Percentiles rank a stretch among this genome's conserved stretches.
Evolutionary conservation across 2,113 vertebrate genomes (phyloP).

Genomic region (Istiophorus platypterus): DNA sequence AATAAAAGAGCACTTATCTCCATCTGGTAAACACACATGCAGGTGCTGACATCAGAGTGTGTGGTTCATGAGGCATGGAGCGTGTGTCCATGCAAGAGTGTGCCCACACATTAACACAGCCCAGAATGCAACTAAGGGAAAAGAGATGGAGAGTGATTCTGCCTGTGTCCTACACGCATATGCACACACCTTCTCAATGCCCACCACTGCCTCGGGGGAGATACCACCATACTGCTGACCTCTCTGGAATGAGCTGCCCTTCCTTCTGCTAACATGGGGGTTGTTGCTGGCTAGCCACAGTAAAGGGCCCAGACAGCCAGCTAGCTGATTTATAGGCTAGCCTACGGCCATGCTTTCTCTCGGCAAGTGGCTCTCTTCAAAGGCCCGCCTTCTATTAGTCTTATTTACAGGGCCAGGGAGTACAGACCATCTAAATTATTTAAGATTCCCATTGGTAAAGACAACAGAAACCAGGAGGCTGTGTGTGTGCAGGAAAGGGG

Average conservation of each 20-base stretch:
- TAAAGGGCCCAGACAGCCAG: conserved; percentile 54
- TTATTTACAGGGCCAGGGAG: conserved; percentile 80
- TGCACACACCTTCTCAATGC: conserved; percentile 32
- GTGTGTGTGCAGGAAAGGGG: background rate
- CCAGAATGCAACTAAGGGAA: background rate
- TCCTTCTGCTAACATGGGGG: conserved; percentile 57
- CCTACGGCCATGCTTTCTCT: conserved; percentile 65
- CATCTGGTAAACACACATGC: conserved; percentile 66
- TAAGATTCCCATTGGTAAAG: conserved; percentile 72
- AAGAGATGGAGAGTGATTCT: conserved; percentile 13
- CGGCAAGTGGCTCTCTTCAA: conserved; percentile 72
- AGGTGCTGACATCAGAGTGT: conserved; percentile 60
- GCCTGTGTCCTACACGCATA: conserved; percentile 38
- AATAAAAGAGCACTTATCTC: conserved; percentile 62
- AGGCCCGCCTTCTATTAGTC: conserved; percentile 72
- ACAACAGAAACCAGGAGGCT: conserved; percentile 57
- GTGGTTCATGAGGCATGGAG: conserved; percentile 42
- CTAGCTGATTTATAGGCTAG: conserved; percentile 71
- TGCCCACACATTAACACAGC: conserved; percentile 14
- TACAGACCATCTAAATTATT: conserved; percentile 77
- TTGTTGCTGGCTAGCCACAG: conserved; percentile 43
- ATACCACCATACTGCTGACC: conserved; percentile 50
- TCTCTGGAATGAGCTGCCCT: conserved; percentile 48
- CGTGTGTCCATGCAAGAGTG: background rate
- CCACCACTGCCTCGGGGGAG: conserved; percentile 31